Evolutionary conservation across 2,888 invertebrate genomes (phyloP), one percentile per base, ranked within the genome.

Genomic region (Oscheius sp.): DNA sequence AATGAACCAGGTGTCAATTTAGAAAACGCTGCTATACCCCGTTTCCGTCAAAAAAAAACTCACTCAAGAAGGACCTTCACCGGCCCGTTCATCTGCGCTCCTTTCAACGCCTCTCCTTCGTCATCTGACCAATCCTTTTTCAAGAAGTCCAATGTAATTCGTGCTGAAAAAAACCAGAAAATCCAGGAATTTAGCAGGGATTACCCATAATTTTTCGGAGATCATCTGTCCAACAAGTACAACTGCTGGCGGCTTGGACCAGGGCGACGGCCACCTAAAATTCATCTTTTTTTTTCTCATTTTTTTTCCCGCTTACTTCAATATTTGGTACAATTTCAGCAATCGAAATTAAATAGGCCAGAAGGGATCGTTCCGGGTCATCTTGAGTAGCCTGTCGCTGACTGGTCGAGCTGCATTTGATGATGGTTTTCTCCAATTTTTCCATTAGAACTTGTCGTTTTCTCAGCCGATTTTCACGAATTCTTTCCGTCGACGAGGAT

Each of bases 61-160:
- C 41, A 76, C 76, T 73, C 73, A 27, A 74, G 45, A 1, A 76
- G 27, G 13, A 49, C 18, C 18, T 64, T 71, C 1, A 72, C 74
- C n/a, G 74, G 43, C 35, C 29, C 56, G 43, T 49, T 59, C 18
- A 76, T 59, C 2, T 55, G 41, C n/a, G 59, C 46, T 41, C 71
- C 72, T 35, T 76, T 76, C 43, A 70, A 63, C 16, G 59, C 7
- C 6, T 63, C 56, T 25, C 71, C 69, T n/a, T 74, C 76, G 9
- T 55, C 56, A 35, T 63, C 71, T 1, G 41, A 23, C 76, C 76
- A 76, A 56, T 76, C 76, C 43, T 46, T 52, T 21, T 63, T 61
- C 18, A 82, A 69, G 69, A 77, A 82, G 13, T 73, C 69, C 13
- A 82, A 66, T 2, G 77, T 75, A 68, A 58, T 72, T 12, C 76